Base-by-base conservation (phyloP, 35 echinoderm and acorn worm genomes). In the Eucidaris tribuloides region DNA sequence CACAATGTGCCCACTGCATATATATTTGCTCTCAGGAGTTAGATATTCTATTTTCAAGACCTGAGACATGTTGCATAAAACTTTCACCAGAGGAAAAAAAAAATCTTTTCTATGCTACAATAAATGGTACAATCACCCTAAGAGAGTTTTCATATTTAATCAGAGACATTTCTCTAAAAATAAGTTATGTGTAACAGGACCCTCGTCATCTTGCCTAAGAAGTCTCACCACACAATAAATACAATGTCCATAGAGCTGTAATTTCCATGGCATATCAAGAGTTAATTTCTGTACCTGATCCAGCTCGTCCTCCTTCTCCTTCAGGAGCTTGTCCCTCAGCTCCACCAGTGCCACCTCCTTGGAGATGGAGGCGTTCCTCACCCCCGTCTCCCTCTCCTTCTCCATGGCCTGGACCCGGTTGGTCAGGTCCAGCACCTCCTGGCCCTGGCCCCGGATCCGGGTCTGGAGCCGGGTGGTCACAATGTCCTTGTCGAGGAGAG, bases 291-390 rank as follows among this genome's bases (percentile, higher is more conserved):
- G n/a, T 29, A 87, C 84, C 57, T 92, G 84, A 72, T 82, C 81
- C 28, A 91, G 54, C 55, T 84, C 81, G 34, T 83, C 71, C 35
- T 91, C 91, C 56, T 93, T 93, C 62, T 93, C 91, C 55, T 65
- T 78, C n/a, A 93, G 64, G 15, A 95, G 34, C 24, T 85, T 64
- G n/a, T 83, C 88, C 24, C 84, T 84, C 3, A 91, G 70, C 79
- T 97, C 84, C 41, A 84, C 50, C 36, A 91, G 31, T 2, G 89
- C 89, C 3, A 88, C 80, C 32, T 92, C 76, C 27, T 64, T 91
- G 0, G 41, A 41, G 1, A 55, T 74, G 23, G 78, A 71, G 4
- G 70, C 84, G 36, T 77, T 77, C 55, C 54, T 36, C 28, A 42
- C 37, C 41, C 33, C 46, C 20, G 24, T 27, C 56, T 87, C 48